Percentiles rank a stretch among this genome's conserved stretches.
Conservation (phyloP, 35 echinoderm and acorn worm species). For the Apostichopus japonicus region DNA sequence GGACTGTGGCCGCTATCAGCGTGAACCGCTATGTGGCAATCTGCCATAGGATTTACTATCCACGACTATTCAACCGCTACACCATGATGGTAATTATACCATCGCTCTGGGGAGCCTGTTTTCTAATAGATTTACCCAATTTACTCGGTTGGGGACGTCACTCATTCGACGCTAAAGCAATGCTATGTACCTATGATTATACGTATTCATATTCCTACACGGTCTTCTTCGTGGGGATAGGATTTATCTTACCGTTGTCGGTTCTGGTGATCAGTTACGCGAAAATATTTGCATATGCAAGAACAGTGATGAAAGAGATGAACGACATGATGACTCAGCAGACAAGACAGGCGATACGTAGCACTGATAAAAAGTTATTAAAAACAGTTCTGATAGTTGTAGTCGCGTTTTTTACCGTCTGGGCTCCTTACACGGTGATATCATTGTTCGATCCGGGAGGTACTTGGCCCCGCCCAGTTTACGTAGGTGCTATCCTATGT, state of each 20-base stretch:
- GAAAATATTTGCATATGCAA: constrained; percentile 43
- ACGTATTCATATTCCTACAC: constrained; percentile 74
- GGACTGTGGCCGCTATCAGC: constrained; percentile 78
- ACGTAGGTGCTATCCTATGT: constrained; percentile 56
- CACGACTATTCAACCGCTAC: constrained; percentile 63
- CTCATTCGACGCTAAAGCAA: constrained; percentile 63
- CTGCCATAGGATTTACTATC: constrained; percentile 71
- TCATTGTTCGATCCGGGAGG: constrained; percentile 53
- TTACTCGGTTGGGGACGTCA: constrained; percentile 81
- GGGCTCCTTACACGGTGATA: constrained; percentile 72
- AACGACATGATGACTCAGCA: not conserved
- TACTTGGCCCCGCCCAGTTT: constrained; percentile 40
- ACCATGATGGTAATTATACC: constrained; percentile 67
- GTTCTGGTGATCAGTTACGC: constrained; percentile 68
- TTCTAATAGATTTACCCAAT: constrained; percentile 76
- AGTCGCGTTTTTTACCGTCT: constrained; percentile 76
- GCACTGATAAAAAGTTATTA: constrained; percentile 63
- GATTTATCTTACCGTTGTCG: constrained; percentile 62
- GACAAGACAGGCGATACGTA: constrained; percentile 15
- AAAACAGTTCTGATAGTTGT: constrained; percentile 59
- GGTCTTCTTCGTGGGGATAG: constrained; percentile 70
- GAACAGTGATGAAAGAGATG: not conserved
- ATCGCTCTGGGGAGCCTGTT: constrained; percentile 73
- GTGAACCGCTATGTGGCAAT: constrained; percentile 81
- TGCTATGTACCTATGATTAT: constrained; percentile 82